phyloP scores from a whole-genome alignment of 2,888 invertebrate genomes.

The Diachrysia chrysitis region DNA sequence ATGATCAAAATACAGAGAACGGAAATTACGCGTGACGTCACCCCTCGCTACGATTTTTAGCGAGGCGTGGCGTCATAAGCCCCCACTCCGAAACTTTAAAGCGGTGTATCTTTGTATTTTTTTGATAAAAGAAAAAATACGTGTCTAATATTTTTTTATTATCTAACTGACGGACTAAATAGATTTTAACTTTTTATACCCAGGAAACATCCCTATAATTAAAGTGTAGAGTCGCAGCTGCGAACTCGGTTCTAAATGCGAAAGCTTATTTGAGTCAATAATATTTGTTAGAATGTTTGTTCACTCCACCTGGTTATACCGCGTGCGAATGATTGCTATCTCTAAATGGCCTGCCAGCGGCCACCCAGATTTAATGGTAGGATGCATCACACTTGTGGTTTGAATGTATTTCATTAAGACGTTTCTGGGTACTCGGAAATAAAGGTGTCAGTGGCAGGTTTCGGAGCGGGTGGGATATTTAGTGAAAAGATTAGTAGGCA shows the following conservation, averaged over 20 bases:
- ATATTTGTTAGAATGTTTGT: background rate
- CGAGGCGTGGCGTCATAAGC: too few relatives aligned
- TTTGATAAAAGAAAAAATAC: too few relatives aligned
- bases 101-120: too few relatives aligned
- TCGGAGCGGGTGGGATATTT: background rate
- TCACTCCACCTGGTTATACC: background rate
- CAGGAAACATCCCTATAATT: background rate
- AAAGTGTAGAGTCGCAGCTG: background rate
- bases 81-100: too few relatives aligned
- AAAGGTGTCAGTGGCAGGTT: background rate
- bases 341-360: slow-evolving; percentile 22
- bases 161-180: too few relatives aligned
- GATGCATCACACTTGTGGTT: slow-evolving; percentile 28
- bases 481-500: background rate
- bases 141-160: too few relatives aligned
- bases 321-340: slow-evolving; percentile 31
- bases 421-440: slow-evolving; percentile 18
- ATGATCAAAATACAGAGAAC: too few relatives aligned
- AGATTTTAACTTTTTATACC: too few relatives aligned
- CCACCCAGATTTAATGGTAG: slow-evolving; percentile 27
- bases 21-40: too few relatives aligned
- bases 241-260: background rate
- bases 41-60: too few relatives aligned
- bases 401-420: slow-evolving; percentile 17
- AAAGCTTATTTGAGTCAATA: background rate